phyloP scores from a whole-genome alignment of 2,113 vertebrate species.

The Hippopotamus amphibius region DNA sequence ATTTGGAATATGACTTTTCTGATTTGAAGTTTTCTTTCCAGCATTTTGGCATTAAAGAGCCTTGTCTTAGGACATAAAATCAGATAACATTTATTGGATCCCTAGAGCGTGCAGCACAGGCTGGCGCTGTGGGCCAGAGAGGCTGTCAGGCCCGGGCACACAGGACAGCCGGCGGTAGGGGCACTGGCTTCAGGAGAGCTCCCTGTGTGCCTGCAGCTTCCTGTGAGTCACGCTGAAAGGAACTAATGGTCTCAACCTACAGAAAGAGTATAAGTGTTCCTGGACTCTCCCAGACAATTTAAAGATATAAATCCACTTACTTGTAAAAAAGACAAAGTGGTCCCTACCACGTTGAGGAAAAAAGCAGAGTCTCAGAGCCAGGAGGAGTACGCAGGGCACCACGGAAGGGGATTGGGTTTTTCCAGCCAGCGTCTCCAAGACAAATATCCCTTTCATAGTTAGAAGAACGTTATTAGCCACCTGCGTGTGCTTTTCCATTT shows the following conservation, averaged over 20 bases:
- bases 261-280: neutral
- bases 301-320: neutral
- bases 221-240: neutral
- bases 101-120: neutral
- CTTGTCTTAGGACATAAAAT: neutral
- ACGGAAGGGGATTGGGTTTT: neutral
- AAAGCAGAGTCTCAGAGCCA: neutral
- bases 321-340: neutral
- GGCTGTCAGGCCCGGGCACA: neutral
- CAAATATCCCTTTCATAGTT: neutral
- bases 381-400: neutral
- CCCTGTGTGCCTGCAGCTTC: neutral
- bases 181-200: accelerated
- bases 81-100: neutral
- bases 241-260: neutral
- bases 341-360: neutral
- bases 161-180: neutral
- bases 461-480: neutral
- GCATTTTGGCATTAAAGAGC: neutral
- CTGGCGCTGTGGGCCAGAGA: neutral
- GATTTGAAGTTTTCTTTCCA: neutral
- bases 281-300: neutral
- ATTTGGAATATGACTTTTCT: neutral
- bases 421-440: neutral
- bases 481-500: neutral